These are phyloP conservation scores for Neodontobutis hainanensis DNA, from an alignment of 2,113 vertebrate species.

Conservation along the genomic window DNA sequence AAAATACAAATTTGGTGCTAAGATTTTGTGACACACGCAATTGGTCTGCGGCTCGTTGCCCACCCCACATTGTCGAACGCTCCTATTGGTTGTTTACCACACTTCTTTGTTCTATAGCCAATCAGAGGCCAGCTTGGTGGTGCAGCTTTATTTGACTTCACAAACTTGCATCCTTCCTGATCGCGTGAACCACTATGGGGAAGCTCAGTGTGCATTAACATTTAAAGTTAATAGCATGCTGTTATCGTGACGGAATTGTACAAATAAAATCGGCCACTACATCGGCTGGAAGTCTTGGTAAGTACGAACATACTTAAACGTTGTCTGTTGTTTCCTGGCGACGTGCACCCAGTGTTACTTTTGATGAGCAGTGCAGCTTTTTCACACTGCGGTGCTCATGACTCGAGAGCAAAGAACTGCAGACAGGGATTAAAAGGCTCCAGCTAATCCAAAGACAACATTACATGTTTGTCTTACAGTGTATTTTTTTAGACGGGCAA, in stretches of 20 bases:
- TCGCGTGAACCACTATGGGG: constrained; percentile 3
- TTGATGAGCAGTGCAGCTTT: constrained; percentile 36
- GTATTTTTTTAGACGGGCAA: too few species aligned
- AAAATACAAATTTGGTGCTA: constrained; percentile 72
- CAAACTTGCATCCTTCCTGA: neutral
- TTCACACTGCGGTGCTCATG: constrained; percentile 20
- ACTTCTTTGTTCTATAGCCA: constrained; percentile 44
- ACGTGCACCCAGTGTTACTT: constrained; percentile 4
- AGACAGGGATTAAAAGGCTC: neutral
- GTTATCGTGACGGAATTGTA: neutral
- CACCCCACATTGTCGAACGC: neutral
- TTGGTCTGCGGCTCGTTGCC: constrained; percentile 50
- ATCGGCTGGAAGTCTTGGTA: constrained; percentile 20
- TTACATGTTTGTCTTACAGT: too few species aligned
- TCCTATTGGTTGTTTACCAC: constrained; percentile 56
- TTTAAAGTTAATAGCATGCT: neutral
- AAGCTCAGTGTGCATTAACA: neutral
- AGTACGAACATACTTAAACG: constrained; percentile 1
- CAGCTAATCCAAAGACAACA: too few species aligned
- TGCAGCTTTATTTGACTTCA: constrained; percentile 80
- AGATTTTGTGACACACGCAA: constrained; percentile 12
- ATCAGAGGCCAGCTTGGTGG: constrained; percentile 55
- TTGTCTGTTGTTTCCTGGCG: neutral
- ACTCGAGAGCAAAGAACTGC: neutral
- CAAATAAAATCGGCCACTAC: neutral